These are phyloP conservation scores for Endotricha flammealis DNA, from an alignment of 2,888 invertebrate species.

Conservation along the genomic window DNA sequence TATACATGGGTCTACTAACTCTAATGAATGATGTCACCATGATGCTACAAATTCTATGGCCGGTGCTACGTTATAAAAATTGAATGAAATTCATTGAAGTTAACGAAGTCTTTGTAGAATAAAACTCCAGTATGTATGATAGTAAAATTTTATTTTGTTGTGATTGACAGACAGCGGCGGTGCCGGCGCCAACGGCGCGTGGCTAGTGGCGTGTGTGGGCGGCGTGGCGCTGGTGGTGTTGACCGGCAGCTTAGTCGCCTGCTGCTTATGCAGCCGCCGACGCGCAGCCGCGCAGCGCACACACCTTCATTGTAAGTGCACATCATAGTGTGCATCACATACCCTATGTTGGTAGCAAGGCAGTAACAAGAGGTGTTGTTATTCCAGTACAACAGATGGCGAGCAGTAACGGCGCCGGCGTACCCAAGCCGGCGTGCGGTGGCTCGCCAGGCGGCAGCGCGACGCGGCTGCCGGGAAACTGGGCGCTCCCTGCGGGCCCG, in stretches of 20 bases:
- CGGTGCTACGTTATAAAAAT: no score
- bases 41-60: no score
- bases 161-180: slow-evolving; percentile 54
- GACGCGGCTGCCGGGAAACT: slow-evolving; percentile 90
- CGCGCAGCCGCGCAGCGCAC: slow-evolving; percentile 73
- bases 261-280: slow-evolving; percentile 88
- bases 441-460: slow-evolving; percentile 73
- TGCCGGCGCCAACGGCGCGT: slow-evolving; percentile 83
- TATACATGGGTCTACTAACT: no score
- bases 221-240: slow-evolving; percentile 83
- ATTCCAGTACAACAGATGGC: slow-evolving; percentile 86
- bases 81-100: no score
- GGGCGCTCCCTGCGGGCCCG: slow-evolving; percentile 95
- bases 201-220: slow-evolving; percentile 86
- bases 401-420: slow-evolving; percentile 79
- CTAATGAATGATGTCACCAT: no score
- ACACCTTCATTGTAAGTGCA: slow-evolving; percentile 57
- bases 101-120: no score
- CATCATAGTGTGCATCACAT: no score
- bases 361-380: no score
- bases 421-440: slow-evolving; percentile 64
- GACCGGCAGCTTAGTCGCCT: slow-evolving; percentile 82
- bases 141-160: no score
- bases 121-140: no score
- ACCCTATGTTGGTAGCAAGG: no score